Conservation (phyloP, 2,888 invertebrate species). For the Trimorus sp. region DNA sequence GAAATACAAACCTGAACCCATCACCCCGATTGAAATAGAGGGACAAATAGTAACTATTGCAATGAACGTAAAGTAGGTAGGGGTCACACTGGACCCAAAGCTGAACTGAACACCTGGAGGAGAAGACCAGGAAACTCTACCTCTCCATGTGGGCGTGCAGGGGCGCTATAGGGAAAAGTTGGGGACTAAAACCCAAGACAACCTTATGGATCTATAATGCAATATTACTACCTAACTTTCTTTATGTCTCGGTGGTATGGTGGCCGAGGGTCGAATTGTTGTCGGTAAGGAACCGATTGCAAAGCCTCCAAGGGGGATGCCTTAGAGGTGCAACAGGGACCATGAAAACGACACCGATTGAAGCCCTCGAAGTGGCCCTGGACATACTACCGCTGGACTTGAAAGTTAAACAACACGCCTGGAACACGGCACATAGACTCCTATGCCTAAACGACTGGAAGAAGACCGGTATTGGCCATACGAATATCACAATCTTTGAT, state of each 20-base stretch:
- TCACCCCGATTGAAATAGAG: not conserved
- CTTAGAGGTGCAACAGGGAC: not conserved
- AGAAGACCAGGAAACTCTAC: not conserved
- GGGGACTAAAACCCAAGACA: not conserved
- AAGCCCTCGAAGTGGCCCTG: not conserved
- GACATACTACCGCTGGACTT: no score
- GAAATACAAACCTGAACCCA: not conserved
- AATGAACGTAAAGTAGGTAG: not conserved
- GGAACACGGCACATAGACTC: no score
- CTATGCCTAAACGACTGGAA: no score
- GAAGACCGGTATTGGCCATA: no score
- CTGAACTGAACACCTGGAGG: not conserved
- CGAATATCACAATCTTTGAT: no score
- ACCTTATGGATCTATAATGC: not conserved
- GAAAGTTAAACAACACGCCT: no score
- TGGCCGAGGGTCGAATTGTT: not conserved
- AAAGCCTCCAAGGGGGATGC: not conserved
- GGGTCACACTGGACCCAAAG: slow-evolving; percentile 1
- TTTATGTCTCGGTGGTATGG: slow-evolving; percentile 5
- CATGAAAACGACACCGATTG: slow-evolving; percentile 4
- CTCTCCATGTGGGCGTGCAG: slow-evolving; percentile 3
- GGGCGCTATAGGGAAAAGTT: slow-evolving; percentile 1
- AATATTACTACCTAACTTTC: not conserved
- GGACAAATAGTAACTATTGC: not conserved
- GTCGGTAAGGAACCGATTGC: not conserved